Conservation (phyloP, 2,113 vertebrate genomes). For the Caloenas nicobarica region DNA sequence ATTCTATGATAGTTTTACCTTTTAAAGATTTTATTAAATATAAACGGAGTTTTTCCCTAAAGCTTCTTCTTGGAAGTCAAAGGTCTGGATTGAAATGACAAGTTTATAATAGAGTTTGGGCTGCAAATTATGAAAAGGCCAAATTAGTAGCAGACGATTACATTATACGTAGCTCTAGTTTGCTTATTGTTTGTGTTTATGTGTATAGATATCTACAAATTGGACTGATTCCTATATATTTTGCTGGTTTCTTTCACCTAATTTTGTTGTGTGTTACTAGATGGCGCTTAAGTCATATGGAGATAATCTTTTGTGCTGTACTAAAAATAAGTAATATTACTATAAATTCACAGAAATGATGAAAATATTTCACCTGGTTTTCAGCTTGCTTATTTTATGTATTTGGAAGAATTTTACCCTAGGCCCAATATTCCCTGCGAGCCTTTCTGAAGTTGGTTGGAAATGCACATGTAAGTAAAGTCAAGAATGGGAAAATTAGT, state of each 20-base stretch:
- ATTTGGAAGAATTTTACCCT: background rate
- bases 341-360: background rate
- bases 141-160: slow-evolving; percentile 41
- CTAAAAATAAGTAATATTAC: background rate
- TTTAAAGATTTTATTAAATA: slow-evolving; percentile 47
- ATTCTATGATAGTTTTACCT: slow-evolving; percentile 4
- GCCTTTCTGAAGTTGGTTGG: background rate
- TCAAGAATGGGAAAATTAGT: background rate
- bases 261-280: background rate
- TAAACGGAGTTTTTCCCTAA: slow-evolving; percentile 17
- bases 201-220: background rate
- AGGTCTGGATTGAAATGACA: slow-evolving; percentile 53
- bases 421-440: background rate
- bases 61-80: slow-evolving; percentile 28
- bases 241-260: background rate
- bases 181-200: slow-evolving; percentile 23
- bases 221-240: background rate
- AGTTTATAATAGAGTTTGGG: slow-evolving; percentile 52
- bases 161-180: background rate
- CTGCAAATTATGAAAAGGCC: slow-evolving; percentile 39
- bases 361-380: background rate
- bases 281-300: background rate
- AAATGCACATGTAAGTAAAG: background rate
- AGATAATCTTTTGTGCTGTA: background rate
- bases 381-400: background rate